phyloP scores from a whole-genome alignment of 2,888 invertebrate genomes.

The Exephanes ischioxanthus region DNA sequence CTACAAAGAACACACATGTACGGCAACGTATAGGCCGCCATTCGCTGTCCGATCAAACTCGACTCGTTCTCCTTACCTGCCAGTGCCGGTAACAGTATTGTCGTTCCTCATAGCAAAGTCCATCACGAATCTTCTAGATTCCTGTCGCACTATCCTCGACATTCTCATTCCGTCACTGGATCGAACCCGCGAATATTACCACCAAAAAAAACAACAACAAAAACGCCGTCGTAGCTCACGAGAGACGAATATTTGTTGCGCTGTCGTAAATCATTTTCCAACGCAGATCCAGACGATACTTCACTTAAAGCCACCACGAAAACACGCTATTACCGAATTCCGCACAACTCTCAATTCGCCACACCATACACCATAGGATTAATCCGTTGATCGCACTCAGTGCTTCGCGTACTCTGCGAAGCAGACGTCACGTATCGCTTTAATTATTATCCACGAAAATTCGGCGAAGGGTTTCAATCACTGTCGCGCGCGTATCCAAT shows the following conservation, averaged over 20 bases:
- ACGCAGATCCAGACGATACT: neutral
- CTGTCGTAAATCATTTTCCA: slow-evolving; percentile 44
- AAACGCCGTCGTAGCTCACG: slow-evolving; percentile 26
- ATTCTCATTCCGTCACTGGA: slow-evolving; percentile 31
- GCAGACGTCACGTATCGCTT: too few species aligned
- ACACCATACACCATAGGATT: slow-evolving; percentile 19
- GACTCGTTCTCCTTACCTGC: slow-evolving; percentile 58
- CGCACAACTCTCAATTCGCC: neutral
- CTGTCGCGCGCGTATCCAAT: neutral
- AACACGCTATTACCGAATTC: neutral
- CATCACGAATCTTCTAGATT: slow-evolving; percentile 38
- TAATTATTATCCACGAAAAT: neutral
- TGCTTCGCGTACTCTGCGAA: neutral
- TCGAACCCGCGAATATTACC: neutral
- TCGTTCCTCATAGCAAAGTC: slow-evolving; percentile 40
- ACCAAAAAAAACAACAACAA: neutral
- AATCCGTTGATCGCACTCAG: slow-evolving; percentile 13
- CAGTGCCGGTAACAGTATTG: slow-evolving; percentile 11
- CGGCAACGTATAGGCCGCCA: neutral
- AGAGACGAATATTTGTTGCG: slow-evolving; percentile 32
- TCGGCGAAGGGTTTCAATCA: neutral
- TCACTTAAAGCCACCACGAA: slow-evolving; percentile 11
- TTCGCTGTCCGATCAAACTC: slow-evolving; percentile 32
- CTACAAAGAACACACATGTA: neutral
- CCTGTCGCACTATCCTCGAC: slow-evolving; percentile 50